phyloP scores from a whole-genome alignment of 2,888 invertebrate species.

The Cryptophagus acutangulus region DNA sequence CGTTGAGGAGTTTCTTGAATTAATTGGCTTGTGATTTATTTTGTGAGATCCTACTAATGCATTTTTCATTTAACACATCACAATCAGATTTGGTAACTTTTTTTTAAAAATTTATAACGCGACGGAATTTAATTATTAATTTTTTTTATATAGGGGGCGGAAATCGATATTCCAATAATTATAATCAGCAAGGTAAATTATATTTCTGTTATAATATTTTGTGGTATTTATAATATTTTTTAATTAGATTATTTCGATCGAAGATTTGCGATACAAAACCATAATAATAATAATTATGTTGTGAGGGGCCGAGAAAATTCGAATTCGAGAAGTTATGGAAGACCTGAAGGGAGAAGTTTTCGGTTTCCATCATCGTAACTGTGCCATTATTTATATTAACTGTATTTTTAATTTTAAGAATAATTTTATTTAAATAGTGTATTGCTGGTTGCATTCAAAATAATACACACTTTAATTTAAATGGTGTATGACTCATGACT shows the following conservation, averaged over 20 bases:
- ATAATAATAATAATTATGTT: background rate
- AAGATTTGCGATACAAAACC: background rate
- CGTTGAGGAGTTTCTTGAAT: too few species aligned
- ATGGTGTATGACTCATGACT: too few species aligned
- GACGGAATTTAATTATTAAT: background rate
- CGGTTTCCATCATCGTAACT: background rate
- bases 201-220: background rate
- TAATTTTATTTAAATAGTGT: background rate
- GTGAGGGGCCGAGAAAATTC: background rate
- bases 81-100: too few species aligned
- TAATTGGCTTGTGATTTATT: too few species aligned
- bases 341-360: slow-evolving; percentile 1
- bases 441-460: background rate
- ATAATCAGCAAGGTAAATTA: background rate
- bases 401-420: background rate
- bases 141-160: background rate
- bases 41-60: too few species aligned
- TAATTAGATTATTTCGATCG: background rate
- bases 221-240: background rate
- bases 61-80: too few species aligned
- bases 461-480: background rate
- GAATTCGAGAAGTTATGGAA: background rate
- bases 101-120: too few species aligned
- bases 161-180: too few species aligned
- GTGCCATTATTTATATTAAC: background rate